Conservation (phyloP, 2,888 invertebrate genomes). For the Leucania comma region DNA sequence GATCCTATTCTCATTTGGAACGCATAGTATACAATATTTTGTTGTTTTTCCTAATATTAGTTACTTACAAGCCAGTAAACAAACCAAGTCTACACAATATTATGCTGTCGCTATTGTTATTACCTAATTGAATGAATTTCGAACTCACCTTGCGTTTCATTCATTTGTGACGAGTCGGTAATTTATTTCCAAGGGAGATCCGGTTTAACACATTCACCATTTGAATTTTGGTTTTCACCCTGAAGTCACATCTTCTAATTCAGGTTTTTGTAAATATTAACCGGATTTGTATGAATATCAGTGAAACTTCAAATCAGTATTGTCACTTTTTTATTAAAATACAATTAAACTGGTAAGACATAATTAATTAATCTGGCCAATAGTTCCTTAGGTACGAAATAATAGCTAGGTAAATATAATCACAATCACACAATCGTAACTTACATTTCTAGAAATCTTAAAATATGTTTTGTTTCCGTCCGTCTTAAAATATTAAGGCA, state of each 20-base stretch:
- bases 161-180: background rate
- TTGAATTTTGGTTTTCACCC: background rate
- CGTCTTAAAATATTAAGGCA: slow-evolving; percentile 17
- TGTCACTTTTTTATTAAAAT: slow-evolving; percentile 42
- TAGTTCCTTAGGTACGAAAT: slow-evolving; percentile 5
- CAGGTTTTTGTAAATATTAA: background rate
- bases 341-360: slow-evolving; percentile 19
- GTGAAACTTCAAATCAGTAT: background rate
- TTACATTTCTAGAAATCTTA: slow-evolving; percentile 30
- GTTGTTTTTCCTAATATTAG: too few relatives aligned
- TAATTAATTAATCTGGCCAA: slow-evolving; percentile 21
- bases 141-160: too few relatives aligned
- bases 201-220: background rate
- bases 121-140: background rate
- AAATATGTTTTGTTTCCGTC: background rate
- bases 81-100: background rate
- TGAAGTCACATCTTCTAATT: background rate
- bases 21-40: too few relatives aligned
- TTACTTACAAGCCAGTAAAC: too few relatives aligned
- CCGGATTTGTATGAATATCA: background rate
- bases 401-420: slow-evolving; percentile 9
- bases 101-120: background rate
- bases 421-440: slow-evolving; percentile 23
- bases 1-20: too few relatives aligned
- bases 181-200: background rate